phyloP scores from a whole-genome alignment of 2,888 invertebrate species.

The Flexamia atlantica region DNA sequence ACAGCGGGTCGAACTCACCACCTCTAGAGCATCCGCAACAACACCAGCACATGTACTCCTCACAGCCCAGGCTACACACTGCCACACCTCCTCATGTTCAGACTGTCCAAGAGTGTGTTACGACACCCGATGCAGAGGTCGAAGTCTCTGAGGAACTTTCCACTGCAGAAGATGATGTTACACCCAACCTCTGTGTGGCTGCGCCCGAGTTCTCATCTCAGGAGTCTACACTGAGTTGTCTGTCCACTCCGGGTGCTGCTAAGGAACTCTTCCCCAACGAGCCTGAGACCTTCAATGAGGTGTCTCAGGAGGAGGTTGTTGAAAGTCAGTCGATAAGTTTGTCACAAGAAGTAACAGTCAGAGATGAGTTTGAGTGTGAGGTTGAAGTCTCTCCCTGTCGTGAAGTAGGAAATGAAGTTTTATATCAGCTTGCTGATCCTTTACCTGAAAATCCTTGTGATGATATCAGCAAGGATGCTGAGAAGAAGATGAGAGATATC shows the following conservation, averaged over 20 bases:
- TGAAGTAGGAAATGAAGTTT: not conserved
- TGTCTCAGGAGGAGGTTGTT: slow-evolving; percentile 19
- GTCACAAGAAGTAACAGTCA: slow-evolving; percentile 11
- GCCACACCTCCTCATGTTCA: not conserved
- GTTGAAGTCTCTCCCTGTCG: slow-evolving; percentile 17
- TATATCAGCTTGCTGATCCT: not conserved
- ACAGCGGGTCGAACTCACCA: slow-evolving; percentile 67
- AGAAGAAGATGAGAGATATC: slow-evolving; percentile 28
- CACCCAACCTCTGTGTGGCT: slow-evolving; percentile 25
- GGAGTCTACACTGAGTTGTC: slow-evolving; percentile 53
- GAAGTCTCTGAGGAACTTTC: slow-evolving; percentile 34
- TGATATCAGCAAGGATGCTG: slow-evolving; percentile 35
- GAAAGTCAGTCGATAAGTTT: slow-evolving; percentile 8
- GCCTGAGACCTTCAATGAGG: not conserved
- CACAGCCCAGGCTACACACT: no score
- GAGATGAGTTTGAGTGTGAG: not conserved
- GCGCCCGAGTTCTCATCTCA: slow-evolving; percentile 54
- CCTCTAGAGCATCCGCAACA: slow-evolving; percentile 41
- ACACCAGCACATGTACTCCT: not conserved
- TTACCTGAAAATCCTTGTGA: not conserved
- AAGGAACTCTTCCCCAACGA: slow-evolving; percentile 15
- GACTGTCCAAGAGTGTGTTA: no score
- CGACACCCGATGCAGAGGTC: not conserved
- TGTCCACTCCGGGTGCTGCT: slow-evolving; percentile 36
- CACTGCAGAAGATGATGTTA: slow-evolving; percentile 46